Percentiles rank a stretch among this genome's conserved stretches.
Evolutionary conservation across 1,140 invertebrate genomes (phyloP).

Genomic region (Drosophila teissieri): DNA sequence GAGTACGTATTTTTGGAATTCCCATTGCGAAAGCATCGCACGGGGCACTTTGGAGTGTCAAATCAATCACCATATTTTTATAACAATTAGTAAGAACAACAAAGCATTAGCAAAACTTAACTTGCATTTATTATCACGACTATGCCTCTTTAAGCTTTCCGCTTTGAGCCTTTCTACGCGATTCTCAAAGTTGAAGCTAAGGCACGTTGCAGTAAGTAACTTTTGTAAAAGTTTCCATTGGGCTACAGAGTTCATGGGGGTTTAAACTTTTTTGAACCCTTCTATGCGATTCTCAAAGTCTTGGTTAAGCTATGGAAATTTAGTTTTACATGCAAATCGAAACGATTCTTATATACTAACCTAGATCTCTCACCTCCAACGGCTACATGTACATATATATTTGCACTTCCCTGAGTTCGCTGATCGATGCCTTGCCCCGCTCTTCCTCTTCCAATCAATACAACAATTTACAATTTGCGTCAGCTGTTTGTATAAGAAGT

Average conservation of each 20-base stretch:
- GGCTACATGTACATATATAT: conserved; percentile 3
- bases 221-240: not conserved
- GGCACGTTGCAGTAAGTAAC: not conserved
- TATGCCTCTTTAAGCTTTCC: too few species aligned
- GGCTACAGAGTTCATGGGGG: not conserved
- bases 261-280: not conserved
- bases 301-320: conserved; percentile 5
- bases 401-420: conserved; percentile 27
- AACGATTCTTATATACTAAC: conserved; percentile 8
- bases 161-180: not conserved
- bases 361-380: conserved; percentile 15
- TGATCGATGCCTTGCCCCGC: conserved; percentile 3
- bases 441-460: conserved; percentile 36
- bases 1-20: conserved; percentile 23
- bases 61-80: not conserved
- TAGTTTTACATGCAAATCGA: not conserved
- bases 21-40: conserved; percentile 7
- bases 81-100: not conserved
- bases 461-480: conserved; percentile 65
- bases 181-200: not conserved
- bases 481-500: conserved; percentile 64
- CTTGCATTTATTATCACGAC: not conserved
- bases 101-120: not conserved
- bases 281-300: conserved; percentile 18
- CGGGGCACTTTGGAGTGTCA: not conserved